Base-by-base conservation (phyloP, 1,140 invertebrate species). In the Venustaconcha ellipsiformis region DNA sequence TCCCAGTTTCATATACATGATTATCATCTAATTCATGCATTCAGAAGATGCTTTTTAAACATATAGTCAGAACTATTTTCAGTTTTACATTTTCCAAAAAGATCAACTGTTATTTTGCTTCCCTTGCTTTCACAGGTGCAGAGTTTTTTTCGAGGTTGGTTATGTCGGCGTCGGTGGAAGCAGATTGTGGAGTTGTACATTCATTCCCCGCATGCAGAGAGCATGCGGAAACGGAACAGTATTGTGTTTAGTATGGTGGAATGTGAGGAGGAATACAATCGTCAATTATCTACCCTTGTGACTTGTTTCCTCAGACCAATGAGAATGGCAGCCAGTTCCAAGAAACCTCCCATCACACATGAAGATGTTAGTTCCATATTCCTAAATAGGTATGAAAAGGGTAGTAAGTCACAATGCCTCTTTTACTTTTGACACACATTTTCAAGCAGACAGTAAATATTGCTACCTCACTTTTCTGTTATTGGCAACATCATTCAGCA, bases 311-410 rank as follows among this genome's bases (percentile, higher is more conserved):
- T 97, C 30, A 92, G 96, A 65, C 96, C 96, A 8, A 95, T 97
- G 85, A 95, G 96, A 91, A 98, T 98, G 96, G 92, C 92, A 14
- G 95, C 95, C 12, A 96, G 95, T 83, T 96, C 95, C 2, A 97
- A 97, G 89, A 96, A 96, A 88, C 96, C 96, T 11, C 96, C 96
- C 0, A 96, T 96, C 86, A 94, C 94, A 3, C 96, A 98, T 87
- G 96, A 98, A 88, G 96, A 98, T 85, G 95, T 98, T 69, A 97
- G 96, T 89, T 97, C 96, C 57, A 97, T 98, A 82, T 98, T 97
- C 90, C 91, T 98, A 56, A 98, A 98, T 90, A 95, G 90, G 90
- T 91, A 75, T 70, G 64, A 23, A 55, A 56, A 48, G 37, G 37
- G 37, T 48, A 48, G 37, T 48, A 48, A 48, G 11, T 48, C 37